Conservation (phyloP, 2,888 invertebrate species). For the Ormyrus nitidulus region DNA sequence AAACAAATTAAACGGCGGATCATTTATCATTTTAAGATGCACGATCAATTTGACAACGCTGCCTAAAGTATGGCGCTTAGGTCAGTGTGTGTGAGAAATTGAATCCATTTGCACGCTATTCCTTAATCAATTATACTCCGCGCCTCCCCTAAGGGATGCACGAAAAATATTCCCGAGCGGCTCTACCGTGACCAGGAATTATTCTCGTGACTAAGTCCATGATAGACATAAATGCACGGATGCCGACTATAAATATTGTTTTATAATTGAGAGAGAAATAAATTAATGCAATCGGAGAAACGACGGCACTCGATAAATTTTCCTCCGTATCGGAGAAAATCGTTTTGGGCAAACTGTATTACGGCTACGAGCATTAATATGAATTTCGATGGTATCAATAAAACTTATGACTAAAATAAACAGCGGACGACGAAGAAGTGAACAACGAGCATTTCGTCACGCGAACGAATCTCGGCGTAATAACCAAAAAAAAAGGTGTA, state of each 20-base stretch:
- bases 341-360: no score
- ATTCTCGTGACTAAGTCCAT: constrained; percentile 22
- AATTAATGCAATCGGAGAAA: no score
- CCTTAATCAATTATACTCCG: constrained; percentile 51
- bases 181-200: constrained; percentile 39
- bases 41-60: constrained; percentile 42
- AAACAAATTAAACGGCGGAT: constrained; percentile 48
- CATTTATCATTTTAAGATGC: constrained; percentile 45
- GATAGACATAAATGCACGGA: constrained; percentile 18
- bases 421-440: no score
- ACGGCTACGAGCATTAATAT: no score
- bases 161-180: background rate
- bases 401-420: no score
- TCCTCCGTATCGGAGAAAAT: no score
- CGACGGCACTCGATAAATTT: background rate
- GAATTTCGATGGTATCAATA: no score
- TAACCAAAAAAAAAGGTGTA: no score
- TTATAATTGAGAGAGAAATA: no score
- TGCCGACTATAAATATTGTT: no score
- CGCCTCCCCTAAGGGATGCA: constrained; percentile 32
- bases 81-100: constrained; percentile 37
- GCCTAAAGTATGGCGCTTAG: constrained; percentile 41
- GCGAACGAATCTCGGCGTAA: no score
- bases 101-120: constrained; percentile 53
- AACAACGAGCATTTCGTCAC: no score